Percentiles rank a stretch among this genome's conserved stretches.
These are phyloP conservation scores for Haliaeetus leucogaster DNA, from an alignment of 2,113 vertebrate species.

Conservation along the genomic window DNA sequence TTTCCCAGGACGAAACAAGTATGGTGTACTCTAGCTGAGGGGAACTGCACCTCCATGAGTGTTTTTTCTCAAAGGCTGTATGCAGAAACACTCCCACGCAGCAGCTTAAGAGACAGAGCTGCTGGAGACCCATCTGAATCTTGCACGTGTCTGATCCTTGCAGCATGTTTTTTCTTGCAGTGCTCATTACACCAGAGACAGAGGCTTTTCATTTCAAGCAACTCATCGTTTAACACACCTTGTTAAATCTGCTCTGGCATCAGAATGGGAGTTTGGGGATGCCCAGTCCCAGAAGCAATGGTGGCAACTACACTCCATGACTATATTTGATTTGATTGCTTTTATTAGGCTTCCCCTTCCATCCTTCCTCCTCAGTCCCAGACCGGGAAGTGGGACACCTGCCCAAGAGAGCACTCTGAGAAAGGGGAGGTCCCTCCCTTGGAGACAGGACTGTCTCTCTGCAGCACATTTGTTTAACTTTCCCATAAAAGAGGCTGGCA, in stretches of 20 bases:
- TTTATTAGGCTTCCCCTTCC: neutral
- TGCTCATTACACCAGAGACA: neutral
- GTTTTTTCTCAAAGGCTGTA: neutral
- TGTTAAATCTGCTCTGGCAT: neutral
- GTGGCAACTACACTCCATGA: neutral
- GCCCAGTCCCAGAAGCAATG: neutral
- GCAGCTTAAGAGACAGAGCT: neutral
- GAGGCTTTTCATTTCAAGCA: neutral
- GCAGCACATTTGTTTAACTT: neutral
- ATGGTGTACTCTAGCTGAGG: neutral
- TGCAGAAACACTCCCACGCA: neutral
- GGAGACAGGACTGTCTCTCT: neutral
- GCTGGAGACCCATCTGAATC: neutral
- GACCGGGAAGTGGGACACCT: neutral
- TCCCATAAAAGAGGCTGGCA: neutral
- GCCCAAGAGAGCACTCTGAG: neutral
- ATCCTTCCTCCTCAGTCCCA: neutral
- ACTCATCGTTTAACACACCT: neutral
- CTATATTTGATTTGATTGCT: neutral
- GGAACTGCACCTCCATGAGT: neutral
- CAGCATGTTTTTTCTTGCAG: neutral
- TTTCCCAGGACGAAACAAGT: neutral
- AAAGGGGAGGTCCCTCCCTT: neutral
- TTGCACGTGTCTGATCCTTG: neutral
- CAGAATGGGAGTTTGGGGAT: neutral